Base-by-base conservation (phyloP, 1,140 invertebrate species). In the Caenorhabditis brenneri region DNA sequence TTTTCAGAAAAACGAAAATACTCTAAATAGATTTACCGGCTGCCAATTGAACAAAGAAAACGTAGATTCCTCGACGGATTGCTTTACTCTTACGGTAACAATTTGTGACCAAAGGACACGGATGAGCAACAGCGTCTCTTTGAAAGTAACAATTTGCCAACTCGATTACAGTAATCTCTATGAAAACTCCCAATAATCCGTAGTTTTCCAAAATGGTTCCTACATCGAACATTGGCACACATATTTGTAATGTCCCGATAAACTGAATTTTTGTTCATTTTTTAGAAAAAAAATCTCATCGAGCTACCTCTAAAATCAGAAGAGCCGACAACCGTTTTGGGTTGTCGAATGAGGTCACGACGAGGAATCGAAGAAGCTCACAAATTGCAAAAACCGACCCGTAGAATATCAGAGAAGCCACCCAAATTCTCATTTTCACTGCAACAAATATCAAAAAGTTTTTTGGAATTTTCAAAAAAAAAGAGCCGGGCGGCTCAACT, bases 161-260 rank as follows among this genome's bases (percentile, higher is more conserved):
- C 55, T 87, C 86, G 53, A 87, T 84, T 51, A 87, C 83, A 2
- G 86, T 87, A 55, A 87, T 87, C 60, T 87, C 86, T 7, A 87
- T 27, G 51, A 87, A 87, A 15, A 87, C 86, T n/a, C 86, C 86
- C 22, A 79, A 82, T 10, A 87, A 29, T 12, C 86, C 86, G 46
- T 87, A 87, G 29, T 79, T 85, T 2, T 87, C 86, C 39, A 84
- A 29, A 49, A 87, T 74, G 16, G 84, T 86, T 2, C 86, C 86
- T 19, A 87, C 86, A 78, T 87, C 86, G 49, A 87, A 87, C 85
- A 87, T 87, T 5, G 86, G 86, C 29, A 87, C 81, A 78, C 86
- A 87, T 74, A 87, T 85, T 87, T 87, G 86, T 15, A 87, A 29
- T 2, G 86, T 87, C 39, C 86, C 86, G n/a, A 87, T 80, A 27